Evolutionary conservation across 2,797 vertebrate genomes (phyloP).

Genomic region (Choloepus didactylus): DNA sequence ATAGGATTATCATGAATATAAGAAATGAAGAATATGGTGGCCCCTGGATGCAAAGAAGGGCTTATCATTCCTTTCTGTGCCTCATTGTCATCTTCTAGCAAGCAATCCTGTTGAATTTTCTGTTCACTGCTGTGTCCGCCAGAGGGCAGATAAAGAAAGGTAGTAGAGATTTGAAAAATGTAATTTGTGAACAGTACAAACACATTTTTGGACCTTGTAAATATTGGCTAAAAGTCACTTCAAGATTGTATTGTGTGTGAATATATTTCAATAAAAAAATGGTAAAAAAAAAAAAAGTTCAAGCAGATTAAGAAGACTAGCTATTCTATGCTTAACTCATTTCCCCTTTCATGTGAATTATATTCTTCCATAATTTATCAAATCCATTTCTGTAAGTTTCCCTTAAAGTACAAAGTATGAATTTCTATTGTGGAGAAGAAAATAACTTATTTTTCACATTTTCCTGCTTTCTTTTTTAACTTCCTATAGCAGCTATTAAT

Average conservation of each 20-base stretch:
- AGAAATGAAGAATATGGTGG: not conserved
- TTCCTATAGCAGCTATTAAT: not conserved
- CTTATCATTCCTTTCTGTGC: not conserved
- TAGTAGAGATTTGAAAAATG: not conserved
- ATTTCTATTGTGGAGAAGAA: not conserved
- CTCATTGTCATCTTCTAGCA: not conserved
- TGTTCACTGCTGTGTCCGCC: slow-evolving; percentile 57
- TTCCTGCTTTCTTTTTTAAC: slow-evolving; percentile 6
- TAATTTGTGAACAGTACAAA: not conserved
- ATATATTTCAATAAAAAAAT: too few relatives aligned
- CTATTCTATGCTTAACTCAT: not conserved
- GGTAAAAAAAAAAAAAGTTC: not conserved
- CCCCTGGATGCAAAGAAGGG: not conserved
- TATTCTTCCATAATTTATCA: not conserved
- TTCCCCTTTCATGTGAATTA: not conserved
- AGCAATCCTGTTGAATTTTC: not conserved
- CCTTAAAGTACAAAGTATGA: not conserved
- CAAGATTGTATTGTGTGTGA: too few relatives aligned
- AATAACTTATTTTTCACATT: not conserved
- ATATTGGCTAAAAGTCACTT: not conserved
- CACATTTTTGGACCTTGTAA: not conserved
- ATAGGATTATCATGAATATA: not conserved
- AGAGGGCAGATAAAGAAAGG: slow-evolving; percentile 73
- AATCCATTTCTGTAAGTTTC: not conserved
- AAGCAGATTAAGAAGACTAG: not conserved